Percentiles rank a stretch among this genome's conserved stretches.
These are phyloP conservation scores for Carterocephalus palaemon DNA, from an alignment of 2,888 invertebrate genomes.

Conservation along the genomic window DNA sequence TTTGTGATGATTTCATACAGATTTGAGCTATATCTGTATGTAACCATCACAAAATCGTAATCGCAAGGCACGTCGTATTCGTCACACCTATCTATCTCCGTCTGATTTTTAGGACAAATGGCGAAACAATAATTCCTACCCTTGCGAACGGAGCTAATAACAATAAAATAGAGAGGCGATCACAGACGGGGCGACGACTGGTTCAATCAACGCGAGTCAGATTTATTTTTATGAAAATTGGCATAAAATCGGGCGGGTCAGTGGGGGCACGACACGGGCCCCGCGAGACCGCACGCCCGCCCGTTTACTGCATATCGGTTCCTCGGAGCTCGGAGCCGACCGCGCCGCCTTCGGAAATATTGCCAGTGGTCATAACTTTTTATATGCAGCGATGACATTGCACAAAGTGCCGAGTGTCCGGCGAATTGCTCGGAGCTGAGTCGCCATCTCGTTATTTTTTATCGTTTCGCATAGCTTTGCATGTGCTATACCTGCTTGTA, in stretches of 20 bases:
- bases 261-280: constrained; percentile 63
- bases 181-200: constrained; percentile 69
- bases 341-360: constrained; percentile 64
- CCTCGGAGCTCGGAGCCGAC: constrained; percentile 55
- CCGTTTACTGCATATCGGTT: constrained; percentile 79
- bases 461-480: constrained; percentile 18
- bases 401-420: constrained; percentile 64
- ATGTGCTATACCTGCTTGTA: neutral
- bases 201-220: constrained; percentile 77
- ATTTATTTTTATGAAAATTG: constrained; percentile 80
- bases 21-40: no score
- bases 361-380: constrained; percentile 77
- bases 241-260: constrained; percentile 77
- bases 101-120: constrained; percentile 63
- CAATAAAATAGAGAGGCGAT: constrained; percentile 78
- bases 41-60: neutral
- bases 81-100: constrained; percentile 34
- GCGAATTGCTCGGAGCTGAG: constrained; percentile 45
- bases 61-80: neutral
- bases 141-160: constrained; percentile 73
- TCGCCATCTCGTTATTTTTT: constrained; percentile 13
- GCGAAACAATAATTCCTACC: constrained; percentile 77
- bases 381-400: constrained; percentile 78
- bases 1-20: no score
- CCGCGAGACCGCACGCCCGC: constrained; percentile 76